Evolutionary conservation across 2,113 vertebrate genomes (phyloP).

Genomic region (Serinus canaria): DNA sequence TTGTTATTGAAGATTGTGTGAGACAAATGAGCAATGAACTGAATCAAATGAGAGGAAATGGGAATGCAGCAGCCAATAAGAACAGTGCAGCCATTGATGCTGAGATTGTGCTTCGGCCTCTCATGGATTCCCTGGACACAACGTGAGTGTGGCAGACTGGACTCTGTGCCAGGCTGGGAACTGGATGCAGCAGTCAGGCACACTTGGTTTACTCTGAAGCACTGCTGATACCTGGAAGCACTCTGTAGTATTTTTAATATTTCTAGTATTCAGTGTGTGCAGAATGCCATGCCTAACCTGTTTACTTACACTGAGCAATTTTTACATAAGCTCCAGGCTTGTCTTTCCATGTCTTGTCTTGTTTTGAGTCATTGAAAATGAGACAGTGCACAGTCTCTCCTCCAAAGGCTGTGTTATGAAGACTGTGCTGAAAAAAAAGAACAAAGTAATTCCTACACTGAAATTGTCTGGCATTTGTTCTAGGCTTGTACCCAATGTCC

Average conservation of each 20-base stretch:
- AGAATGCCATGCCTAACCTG: neutral
- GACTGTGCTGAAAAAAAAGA: neutral
- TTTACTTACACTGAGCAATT: neutral
- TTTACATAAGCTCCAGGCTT: neutral
- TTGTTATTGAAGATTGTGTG: constrained; percentile 90
- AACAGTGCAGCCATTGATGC: constrained; percentile 91
- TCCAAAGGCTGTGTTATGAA: neutral
- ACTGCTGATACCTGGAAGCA: neutral
- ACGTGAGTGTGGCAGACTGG: constrained; percentile 74
- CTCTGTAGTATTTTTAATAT: neutral
- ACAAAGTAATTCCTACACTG: neutral
- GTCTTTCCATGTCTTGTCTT: neutral
- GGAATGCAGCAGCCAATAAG: constrained; percentile 75
- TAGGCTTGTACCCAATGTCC: neutral
- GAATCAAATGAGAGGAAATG: constrained; percentile 86
- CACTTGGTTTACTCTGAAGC: neutral
- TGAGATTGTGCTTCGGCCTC: constrained; percentile 87
- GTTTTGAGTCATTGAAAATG: neutral
- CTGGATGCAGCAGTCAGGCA: neutral
- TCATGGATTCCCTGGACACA: constrained; percentile 98
- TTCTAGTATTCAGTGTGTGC: neutral
- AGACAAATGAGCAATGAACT: constrained; percentile 94
- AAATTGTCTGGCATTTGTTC: neutral
- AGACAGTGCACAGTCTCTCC: accelerated
- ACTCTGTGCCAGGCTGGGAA: neutral